These are phyloP conservation scores for Chloroclystis v-ata DNA, from an alignment of 2,888 invertebrate genomes.

Conservation along the genomic window DNA sequence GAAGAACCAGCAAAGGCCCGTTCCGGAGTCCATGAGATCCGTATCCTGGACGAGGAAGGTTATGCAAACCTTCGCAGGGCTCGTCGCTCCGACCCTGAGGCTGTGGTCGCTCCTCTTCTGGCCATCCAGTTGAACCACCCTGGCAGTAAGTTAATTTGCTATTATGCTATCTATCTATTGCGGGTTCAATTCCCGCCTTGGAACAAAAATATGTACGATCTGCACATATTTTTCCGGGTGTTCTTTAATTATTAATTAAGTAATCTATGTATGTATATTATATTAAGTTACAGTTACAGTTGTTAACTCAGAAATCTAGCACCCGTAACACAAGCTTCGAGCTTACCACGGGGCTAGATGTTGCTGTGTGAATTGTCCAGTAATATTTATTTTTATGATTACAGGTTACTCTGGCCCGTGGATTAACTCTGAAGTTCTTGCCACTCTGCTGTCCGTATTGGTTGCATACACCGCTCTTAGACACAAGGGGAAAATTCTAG, in stretches of 20 bases:
- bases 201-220: too few relatives aligned
- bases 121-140: conserved; percentile 81
- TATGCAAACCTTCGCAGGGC: conserved; percentile 92
- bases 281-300: too few relatives aligned
- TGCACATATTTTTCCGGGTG: too few relatives aligned
- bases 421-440: conserved; percentile 94
- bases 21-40: conserved; percentile 88
- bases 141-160: conserved; percentile 53
- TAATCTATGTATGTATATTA: too few relatives aligned
- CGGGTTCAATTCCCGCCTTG: too few relatives aligned
- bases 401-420: conserved; percentile 92
- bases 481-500: conserved; percentile 87
- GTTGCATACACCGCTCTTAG: conserved; percentile 93
- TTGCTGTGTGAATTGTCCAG: too few relatives aligned
- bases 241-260: too few relatives aligned
- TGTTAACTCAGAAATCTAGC: too few relatives aligned
- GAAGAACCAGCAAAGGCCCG: conserved; percentile 90
- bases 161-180: too few relatives aligned
- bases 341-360: too few relatives aligned
- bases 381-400: too few relatives aligned
- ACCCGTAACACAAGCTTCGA: too few relatives aligned
- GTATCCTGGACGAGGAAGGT: conserved; percentile 94
- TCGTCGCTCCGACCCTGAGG: conserved; percentile 83
- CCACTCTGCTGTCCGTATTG: conserved; percentile 85
- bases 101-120: conserved; percentile 81